Percentiles rank a stretch among this genome's conserved stretches.
These are phyloP conservation scores for Lophius americanus DNA, from an alignment of 2,797 vertebrate species.

Conservation along the genomic window DNA sequence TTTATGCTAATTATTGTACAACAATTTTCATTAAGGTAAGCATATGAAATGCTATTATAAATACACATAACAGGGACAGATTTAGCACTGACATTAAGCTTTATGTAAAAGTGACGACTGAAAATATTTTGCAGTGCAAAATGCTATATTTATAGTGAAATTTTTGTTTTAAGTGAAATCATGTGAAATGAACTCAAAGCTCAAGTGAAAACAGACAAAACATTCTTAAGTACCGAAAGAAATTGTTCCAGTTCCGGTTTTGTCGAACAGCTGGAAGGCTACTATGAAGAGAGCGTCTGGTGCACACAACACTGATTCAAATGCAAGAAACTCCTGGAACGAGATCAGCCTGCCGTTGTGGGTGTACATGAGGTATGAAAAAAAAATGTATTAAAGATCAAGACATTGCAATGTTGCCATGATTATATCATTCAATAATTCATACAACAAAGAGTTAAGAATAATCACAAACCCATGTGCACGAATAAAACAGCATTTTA, in stretches of 20 bases:
- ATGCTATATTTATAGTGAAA: not conserved
- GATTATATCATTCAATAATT: not conserved
- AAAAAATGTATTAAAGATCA: constrained; percentile 7
- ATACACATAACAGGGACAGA: no score
- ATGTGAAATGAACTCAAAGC: not conserved
- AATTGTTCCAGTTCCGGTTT: constrained; percentile 92
- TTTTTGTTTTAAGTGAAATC: not conserved
- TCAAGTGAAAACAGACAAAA: not conserved
- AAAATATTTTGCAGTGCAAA: not conserved
- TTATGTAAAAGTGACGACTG: not conserved
- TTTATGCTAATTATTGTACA: constrained; percentile 34
- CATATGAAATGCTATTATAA: no score
- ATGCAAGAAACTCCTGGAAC: constrained; percentile 98
- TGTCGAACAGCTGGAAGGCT: constrained; percentile 98
- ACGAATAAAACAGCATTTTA: not conserved
- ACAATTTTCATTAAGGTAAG: not conserved
- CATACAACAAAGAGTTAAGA: not conserved
- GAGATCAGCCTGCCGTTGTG: constrained; percentile 89
- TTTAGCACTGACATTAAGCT: not conserved
- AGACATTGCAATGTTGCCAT: not conserved
- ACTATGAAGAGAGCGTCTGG: constrained; percentile 97
- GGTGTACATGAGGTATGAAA: not conserved
- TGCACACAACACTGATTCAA: constrained; percentile 96
- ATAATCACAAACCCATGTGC: not conserved
- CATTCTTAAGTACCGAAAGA: constrained; percentile 88